Evolutionary conservation across 2,888 invertebrate genomes (phyloP).

Genomic region (Drymonia ruficornis): DNA sequence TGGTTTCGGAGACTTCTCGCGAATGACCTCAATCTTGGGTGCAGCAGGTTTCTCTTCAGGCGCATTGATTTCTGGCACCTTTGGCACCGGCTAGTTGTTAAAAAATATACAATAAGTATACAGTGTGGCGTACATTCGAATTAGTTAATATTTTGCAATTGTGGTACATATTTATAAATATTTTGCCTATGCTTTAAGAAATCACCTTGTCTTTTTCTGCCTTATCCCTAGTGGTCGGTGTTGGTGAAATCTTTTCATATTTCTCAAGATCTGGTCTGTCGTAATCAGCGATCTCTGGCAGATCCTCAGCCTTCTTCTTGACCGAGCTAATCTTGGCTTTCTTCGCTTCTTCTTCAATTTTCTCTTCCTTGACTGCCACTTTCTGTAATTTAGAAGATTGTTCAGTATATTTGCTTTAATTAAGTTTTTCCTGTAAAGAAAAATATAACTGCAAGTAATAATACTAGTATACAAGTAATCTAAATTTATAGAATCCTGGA

Average conservation of each 20-base stretch:
- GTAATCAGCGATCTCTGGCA: conserved; percentile 89
- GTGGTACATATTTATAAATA: background rate
- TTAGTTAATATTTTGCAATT: background rate
- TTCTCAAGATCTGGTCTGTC: conserved; percentile 90
- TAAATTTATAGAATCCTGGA: no score
- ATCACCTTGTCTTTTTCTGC: conserved; percentile 69
- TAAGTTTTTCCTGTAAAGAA: background rate
- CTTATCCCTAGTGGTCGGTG: conserved; percentile 77
- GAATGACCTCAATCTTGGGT: conserved; percentile 94
- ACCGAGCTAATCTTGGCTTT: conserved; percentile 76
- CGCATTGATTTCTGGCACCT: conserved; percentile 89
- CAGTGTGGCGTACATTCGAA: background rate
- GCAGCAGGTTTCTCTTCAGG: conserved; percentile 85
- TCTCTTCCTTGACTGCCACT: conserved; percentile 76
- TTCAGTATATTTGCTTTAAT: conserved; percentile 16
- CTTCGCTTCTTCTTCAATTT: conserved; percentile 74
- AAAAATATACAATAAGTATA: background rate
- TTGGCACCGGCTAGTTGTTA: conserved; percentile 58
- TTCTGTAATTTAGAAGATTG: conserved; percentile 63
- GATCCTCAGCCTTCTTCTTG: conserved; percentile 83
- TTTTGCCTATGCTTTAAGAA: background rate
- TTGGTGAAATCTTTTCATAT: conserved; percentile 85
- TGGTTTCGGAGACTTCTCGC: conserved; percentile 89
- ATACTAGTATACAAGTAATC: no score
- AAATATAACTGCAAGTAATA: background rate